Percentiles rank a stretch among this genome's conserved stretches.
Conservation (phyloP, 2,888 invertebrate genomes). For the Papilio demoleus region DNA sequence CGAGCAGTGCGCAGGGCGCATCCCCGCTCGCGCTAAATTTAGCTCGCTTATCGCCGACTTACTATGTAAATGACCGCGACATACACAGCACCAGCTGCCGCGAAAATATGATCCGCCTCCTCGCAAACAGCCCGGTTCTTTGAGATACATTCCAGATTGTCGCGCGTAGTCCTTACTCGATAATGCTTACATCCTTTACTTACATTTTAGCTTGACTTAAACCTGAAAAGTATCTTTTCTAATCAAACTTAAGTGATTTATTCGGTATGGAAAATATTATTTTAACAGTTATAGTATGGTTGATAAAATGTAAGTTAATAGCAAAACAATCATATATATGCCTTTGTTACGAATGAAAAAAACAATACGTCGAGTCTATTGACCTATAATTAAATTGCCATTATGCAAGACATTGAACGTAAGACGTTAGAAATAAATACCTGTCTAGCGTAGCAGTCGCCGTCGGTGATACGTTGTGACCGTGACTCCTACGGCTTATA, state of each 20-base stretch:
- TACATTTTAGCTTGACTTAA: neutral
- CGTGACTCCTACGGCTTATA: constrained; percentile 43
- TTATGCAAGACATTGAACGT: constrained; percentile 57
- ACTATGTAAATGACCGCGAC: constrained; percentile 82
- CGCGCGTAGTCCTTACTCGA: constrained; percentile 56
- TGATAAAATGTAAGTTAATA: neutral
- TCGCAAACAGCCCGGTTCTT: constrained; percentile 62
- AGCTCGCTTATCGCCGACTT: constrained; percentile 80
- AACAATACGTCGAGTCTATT: constrained; percentile 56
- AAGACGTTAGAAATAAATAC: constrained; percentile 54
- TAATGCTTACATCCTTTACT: neutral
- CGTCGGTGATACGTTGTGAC: constrained; percentile 41
- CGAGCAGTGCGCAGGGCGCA: constrained; percentile 60
- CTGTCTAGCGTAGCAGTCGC: constrained; percentile 50
- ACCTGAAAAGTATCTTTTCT: neutral
- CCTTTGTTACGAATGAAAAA: neutral
- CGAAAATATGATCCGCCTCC: constrained; percentile 73
- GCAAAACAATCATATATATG: neutral
- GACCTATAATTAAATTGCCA: constrained; percentile 70
- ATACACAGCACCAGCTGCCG: constrained; percentile 75
- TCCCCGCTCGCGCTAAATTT: constrained; percentile 76
- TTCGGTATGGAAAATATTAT: neutral
- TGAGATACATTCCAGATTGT: constrained; percentile 37
- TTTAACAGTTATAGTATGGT: neutral
- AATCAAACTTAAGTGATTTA: neutral